Base-by-base conservation (phyloP, 2,113 vertebrate genomes). In the Uropsilus gracilis region DNA sequence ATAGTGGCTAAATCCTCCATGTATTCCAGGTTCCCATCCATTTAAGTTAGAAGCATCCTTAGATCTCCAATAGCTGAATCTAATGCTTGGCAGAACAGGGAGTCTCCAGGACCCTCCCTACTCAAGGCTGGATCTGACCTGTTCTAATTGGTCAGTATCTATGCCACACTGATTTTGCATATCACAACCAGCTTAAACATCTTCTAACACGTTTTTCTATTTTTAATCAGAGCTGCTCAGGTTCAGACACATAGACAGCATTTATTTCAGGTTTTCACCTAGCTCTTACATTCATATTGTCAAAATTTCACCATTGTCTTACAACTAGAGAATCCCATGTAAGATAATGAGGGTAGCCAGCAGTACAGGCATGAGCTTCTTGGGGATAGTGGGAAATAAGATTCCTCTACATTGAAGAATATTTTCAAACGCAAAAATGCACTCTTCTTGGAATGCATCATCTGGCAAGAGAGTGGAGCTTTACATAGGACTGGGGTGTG, bases 261-360 rank as follows among this genome's bases (percentile, higher is more conserved):
- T 76, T 46, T 88, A 89, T 63, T 90, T 81, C 42, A 76, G n/a
- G 34, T 75, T 92, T 92, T 90, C 64, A 84, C 68, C 63, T 64
- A 81, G 24, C 26, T 30, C 34, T 86, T 17, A 34, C 24, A 50
- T 71, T 57, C 32, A 32, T 69, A 73, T 0, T 76, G 48, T 91
- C 37, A 77, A 64, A 89, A 86, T 64, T 80, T 83, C 39, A 83
- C 75, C 39, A 5, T 80, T 20, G 68, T 50, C 44, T 59, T 46
- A 37, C 9, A 34, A 34, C 16, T 77, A 46, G 39, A 59, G 32
- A 91, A 71, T 87, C 66, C 55, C 22, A 14, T 8, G 5, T 76
- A 53, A 59, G 28, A 34, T 73, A 44, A 71, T 39, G 48, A 87
- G 28, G 32, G 30, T 50, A 77, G 63, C 30, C 34, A 44, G 34